Conservation (phyloP, 1,140 invertebrate genomes). For the Papilio dardanus region DNA sequence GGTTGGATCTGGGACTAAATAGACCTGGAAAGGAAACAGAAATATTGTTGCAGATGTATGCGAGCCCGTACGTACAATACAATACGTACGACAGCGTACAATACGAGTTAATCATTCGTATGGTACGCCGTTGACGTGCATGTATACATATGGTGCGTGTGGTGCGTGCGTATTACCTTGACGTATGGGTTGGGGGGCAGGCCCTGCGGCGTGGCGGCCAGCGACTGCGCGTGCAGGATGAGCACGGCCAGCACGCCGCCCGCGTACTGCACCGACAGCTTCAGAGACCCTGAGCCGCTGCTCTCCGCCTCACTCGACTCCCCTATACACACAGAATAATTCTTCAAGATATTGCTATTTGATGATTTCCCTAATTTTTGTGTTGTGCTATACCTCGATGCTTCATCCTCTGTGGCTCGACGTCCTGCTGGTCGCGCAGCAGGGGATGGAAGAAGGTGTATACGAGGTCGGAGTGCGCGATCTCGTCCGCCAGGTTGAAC, state of each 20-base stretch:
- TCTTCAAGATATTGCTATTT: background rate
- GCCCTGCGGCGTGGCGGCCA: slow-evolving; percentile 88
- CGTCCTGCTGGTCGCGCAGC: slow-evolving; percentile 94
- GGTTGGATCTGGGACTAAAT: slow-evolving; percentile 93
- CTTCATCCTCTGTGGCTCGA: slow-evolving; percentile 82
- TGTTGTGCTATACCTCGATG: slow-evolving; percentile 74
- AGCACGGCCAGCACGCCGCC: slow-evolving; percentile 92
- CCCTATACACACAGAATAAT: slow-evolving; percentile 50
- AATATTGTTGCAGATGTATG: background rate
- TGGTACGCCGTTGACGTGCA: background rate
- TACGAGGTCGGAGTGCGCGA: slow-evolving; percentile 97
- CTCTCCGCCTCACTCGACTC: slow-evolving; percentile 64
- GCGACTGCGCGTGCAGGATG: slow-evolving; percentile 93
- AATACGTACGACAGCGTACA: too few relatives aligned
- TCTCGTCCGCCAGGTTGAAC: slow-evolving; percentile 94
- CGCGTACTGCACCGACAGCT: slow-evolving; percentile 92
- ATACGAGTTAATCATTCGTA: too few relatives aligned
- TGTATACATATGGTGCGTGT: background rate
- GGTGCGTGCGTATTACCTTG: slow-evolving; percentile 84
- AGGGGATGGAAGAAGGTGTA: slow-evolving; percentile 99
- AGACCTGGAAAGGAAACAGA: slow-evolving; percentile 79
- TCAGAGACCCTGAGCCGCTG: slow-evolving; percentile 71
- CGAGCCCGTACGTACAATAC: too few relatives aligned
- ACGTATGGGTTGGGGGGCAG: slow-evolving; percentile 95
- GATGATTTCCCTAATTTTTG: background rate